Conservation (phyloP, 2,888 invertebrate species). For the Hyalella azteca region DNA sequence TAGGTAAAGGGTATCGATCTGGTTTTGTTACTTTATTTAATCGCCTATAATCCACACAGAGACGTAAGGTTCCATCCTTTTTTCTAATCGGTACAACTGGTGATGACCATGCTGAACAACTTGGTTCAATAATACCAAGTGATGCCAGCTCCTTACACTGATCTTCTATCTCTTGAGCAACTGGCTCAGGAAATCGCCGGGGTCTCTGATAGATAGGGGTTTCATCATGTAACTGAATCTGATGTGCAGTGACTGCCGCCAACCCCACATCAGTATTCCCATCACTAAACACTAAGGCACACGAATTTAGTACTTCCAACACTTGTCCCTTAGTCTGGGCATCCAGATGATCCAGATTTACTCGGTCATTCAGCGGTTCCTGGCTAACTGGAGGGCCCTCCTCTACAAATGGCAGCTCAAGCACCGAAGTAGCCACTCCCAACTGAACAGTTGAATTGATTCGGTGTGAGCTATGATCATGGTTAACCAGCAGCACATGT, state of each 20-base stretch:
- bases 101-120: background rate
- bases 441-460: background rate
- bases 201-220: background rate
- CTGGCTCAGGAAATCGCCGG: background rate
- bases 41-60: background rate
- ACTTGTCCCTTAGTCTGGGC: too few species aligned
- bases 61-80: background rate
- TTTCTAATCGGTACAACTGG: slow-evolving; percentile 1
- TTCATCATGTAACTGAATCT: too few species aligned
- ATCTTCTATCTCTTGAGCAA: background rate
- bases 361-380: too few species aligned
- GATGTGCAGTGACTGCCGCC: too few species aligned
- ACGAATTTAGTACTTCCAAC: too few species aligned
- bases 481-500: background rate
- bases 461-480: too few species aligned
- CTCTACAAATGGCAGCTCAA: too few species aligned
- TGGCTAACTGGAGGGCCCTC: too few species aligned
- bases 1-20: background rate
- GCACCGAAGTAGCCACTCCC: background rate
- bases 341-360: too few species aligned
- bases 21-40: slow-evolving; percentile 1
- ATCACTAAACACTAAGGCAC: too few species aligned
- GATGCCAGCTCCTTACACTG: background rate
- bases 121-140: background rate
- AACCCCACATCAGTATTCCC: too few species aligned